Evolutionary conservation across 2,888 invertebrate species (phyloP), one percentile per base, ranked within the genome.

Genomic region (Polymixis flavicincta): DNA sequence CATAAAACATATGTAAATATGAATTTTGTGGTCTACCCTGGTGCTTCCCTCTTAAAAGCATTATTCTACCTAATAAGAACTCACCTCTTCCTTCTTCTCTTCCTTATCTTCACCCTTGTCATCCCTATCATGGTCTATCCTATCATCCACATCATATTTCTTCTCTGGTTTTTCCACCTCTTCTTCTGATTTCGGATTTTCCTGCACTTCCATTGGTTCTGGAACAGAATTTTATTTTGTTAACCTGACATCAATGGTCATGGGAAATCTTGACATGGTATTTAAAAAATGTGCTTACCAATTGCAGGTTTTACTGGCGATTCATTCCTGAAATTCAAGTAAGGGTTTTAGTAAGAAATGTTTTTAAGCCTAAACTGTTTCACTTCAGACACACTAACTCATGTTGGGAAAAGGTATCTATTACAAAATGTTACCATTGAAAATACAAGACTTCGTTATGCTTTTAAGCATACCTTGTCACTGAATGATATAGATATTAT

Each of bases 201-300:
- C 86, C 71, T 87, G 86, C 9, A 82, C 83, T 13, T 89, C 88
- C 87, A 91, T 92, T 59, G 91, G 82, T 88, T 92, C 93, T 90
- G 69, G 5, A 83, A 70, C 13, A 37, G 19, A 54, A 73, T 75
- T 45, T 8, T 0, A 8, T 52, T 17, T 54, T 45, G 19, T n/a
- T 57, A 37, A 37, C 11, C 37, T n/a, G n/a, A 37, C n/a, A n/a
- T n/a, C 32, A 54, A 32, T n/a, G 6, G 14, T n/a, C 17, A 32
- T 32, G 6, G 6, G 9, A 66, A 54, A 66, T 52, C 17, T 37
- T n/a, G 37, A 19, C 17, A 55, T 17, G 32, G 19, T n/a, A 37
- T 37, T n/a, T 57, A 13, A 37, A 66, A 64, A 22, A 61, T 72
- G 64, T 65, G 54, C 80, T 89, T 88, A 84, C 91, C 91, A 25